Percentiles rank a stretch among this genome's conserved stretches.
Conservation (phyloP, 2,797 vertebrate genomes). For the Eleutherodactylus coqui region DNA sequence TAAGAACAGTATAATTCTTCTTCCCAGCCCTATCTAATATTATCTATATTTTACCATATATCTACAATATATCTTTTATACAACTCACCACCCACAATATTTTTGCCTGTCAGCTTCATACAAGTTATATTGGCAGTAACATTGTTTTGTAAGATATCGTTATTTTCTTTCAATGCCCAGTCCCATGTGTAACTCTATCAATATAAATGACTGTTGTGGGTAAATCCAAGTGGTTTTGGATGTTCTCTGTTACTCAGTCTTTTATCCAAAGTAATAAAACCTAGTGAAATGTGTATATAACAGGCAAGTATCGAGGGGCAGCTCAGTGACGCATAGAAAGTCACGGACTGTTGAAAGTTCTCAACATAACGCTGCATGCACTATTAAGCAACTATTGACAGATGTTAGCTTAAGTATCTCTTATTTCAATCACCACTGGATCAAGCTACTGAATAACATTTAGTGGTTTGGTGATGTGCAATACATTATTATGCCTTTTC, state of each 20-base stretch:
- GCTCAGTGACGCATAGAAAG: neutral
- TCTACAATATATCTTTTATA: no score
- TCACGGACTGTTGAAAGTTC: constrained; percentile 48
- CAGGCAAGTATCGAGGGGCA: constrained; percentile 8
- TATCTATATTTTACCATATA: no score
- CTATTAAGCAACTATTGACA: constrained; percentile 34
- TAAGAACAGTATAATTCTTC: no score
- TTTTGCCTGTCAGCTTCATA: neutral
- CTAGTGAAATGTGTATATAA: constrained; percentile 8
- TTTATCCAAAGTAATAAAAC: neutral
- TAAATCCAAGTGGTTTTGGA: neutral
- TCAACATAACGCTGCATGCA: constrained; percentile 29
- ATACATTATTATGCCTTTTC: constrained; percentile 2
- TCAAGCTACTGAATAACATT: constrained; percentile 51
- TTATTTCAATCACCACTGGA: constrained; percentile 59
- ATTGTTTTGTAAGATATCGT: neutral
- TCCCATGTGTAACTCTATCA: neutral
- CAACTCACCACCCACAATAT: neutral
- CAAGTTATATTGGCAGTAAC: neutral
- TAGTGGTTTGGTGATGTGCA: constrained; percentile 25
- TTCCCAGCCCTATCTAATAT: no score
- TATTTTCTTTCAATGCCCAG: neutral
- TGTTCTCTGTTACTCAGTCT: neutral
- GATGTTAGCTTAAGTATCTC: neutral
- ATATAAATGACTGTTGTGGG: constrained; percentile 5